These are phyloP conservation scores for Agapostemon virescens DNA, from an alignment of 2,888 invertebrate genomes.

Conservation along the genomic window DNA sequence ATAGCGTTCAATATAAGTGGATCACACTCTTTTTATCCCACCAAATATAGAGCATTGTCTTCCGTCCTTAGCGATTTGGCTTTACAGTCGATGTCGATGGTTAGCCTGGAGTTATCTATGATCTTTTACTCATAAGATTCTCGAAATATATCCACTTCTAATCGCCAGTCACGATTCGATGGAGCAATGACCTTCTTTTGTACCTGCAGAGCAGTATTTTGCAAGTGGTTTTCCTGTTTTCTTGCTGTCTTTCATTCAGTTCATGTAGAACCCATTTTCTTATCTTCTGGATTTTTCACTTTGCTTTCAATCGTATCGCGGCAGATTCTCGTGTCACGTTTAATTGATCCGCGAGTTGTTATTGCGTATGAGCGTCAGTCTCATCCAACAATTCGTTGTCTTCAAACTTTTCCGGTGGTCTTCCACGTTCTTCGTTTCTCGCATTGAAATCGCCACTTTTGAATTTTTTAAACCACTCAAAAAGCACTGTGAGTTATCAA, in stretches of 20 bases:
- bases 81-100: slow-evolving; percentile 13
- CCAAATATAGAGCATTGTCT: slow-evolving; percentile 12
- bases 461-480: too few relatives aligned
- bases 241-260: slow-evolving; percentile 1
- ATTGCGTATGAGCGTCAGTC: too few relatives aligned
- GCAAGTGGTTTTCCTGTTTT: slow-evolving; percentile 10
- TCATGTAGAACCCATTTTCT: too few relatives aligned
- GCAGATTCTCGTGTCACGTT: too few relatives aligned
- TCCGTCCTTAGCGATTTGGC: slow-evolving; percentile 7
- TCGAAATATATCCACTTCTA: too few relatives aligned
- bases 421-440: too few relatives aligned
- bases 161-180: slow-evolving; percentile 15
- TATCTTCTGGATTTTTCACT: slow-evolving; percentile 3
- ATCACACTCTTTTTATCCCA: slow-evolving; percentile 16
- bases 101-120: slow-evolving; percentile 2
- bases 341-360: too few relatives aligned
- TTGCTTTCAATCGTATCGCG: not conserved
- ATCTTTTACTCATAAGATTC: slow-evolving; percentile 11
- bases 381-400: too few relatives aligned
- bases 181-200: slow-evolving; percentile 8
- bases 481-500: too few relatives aligned
- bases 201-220: slow-evolving; percentile 3
- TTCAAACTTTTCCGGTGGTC: too few relatives aligned
- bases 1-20: not conserved
- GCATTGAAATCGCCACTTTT: too few relatives aligned